Base-by-base conservation (phyloP, 2,888 invertebrate species). In the Lasioglossum malachurum region DNA sequence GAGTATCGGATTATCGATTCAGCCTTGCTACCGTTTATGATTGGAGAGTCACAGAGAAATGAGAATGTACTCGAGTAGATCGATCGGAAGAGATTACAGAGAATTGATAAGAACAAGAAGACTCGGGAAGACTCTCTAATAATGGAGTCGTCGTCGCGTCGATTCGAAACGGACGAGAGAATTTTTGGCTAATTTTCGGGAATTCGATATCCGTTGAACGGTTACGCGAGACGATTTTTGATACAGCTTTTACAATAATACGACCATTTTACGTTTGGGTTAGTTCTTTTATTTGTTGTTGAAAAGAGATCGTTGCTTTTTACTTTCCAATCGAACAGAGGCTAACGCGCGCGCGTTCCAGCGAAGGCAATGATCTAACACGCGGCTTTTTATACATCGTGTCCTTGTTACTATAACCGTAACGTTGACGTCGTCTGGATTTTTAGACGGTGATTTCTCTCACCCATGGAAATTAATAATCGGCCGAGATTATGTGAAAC, bases 361-460 rank as follows among this genome's bases (percentile, higher is more conserved):
- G 35, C 75, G 41, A 53, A 53, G 53, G 23, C 44, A 69, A 77
- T 53, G 69, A 77, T 80, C 27, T 80, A 64, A 80, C 67, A 16
- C 57, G 23, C 35, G 35, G 41, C 75, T 78, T 86, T 78, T 76
- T 74, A 74, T 78, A 49, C 31, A 38, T 31, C 38, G 53, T 23
- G 82, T 69, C 80, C 86, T 86, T 78, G 86, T 73, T 41, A 76
- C 72, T 78, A 76, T 82, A 85, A 86, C 49, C 75, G 75, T 46
- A 64, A 35, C 76, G 73, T 78, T 78, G 73, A 78, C 86, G 78
- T 82, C 75, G 76, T 49, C 64, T 27, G 67, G 41, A 86, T 77
- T 35, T 87, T 87, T 75, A 79, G 77, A 76, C 76, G 87, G 64
- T 87, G 87, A 87, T 83, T 82, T 86, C n/a, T n/a, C n/a, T n/a